These are phyloP conservation scores for Miltochrista miniata DNA, from an alignment of 2,888 invertebrate genomes.

Conservation along the genomic window DNA sequence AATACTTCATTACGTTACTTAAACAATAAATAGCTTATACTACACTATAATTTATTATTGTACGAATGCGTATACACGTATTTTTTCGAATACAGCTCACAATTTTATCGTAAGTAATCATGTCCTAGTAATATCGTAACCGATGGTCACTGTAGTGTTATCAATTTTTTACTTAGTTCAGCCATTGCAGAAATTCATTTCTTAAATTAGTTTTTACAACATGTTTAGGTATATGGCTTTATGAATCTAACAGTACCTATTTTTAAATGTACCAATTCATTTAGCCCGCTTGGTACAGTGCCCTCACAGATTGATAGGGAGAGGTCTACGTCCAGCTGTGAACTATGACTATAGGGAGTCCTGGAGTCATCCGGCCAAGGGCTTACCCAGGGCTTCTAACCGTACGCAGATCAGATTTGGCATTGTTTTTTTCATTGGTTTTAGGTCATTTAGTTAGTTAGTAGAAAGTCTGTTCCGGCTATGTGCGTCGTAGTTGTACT, in stretches of 20 bases:
- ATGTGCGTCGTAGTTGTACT: slow-evolving; percentile 89
- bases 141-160: slow-evolving; percentile 13
- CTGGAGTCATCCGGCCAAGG: no score
- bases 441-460: no score
- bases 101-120: slow-evolving; percentile 39
- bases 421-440: no score
- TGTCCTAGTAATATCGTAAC: slow-evolving; percentile 1
- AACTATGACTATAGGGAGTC: no score
- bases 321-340: no score
- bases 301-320: no score
- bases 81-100: slow-evolving; percentile 76
- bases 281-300: no score
- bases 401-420: no score
- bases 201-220: background rate
- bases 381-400: no score
- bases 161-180: no score
- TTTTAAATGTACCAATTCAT: background rate
- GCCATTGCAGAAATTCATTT: background rate
- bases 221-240: no score
- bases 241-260: background rate
- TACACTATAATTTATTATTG: slow-evolving; percentile 76
- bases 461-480: slow-evolving; percentile 52
- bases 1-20: slow-evolving; percentile 66
- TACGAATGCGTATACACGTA: slow-evolving; percentile 82
- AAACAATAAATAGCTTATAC: slow-evolving; percentile 74